Percentiles rank a stretch among this genome's conserved stretches.
These are phyloP conservation scores for Eutrigla gurnardus DNA, from an alignment of 2,797 vertebrate species.

Conservation along the genomic window DNA sequence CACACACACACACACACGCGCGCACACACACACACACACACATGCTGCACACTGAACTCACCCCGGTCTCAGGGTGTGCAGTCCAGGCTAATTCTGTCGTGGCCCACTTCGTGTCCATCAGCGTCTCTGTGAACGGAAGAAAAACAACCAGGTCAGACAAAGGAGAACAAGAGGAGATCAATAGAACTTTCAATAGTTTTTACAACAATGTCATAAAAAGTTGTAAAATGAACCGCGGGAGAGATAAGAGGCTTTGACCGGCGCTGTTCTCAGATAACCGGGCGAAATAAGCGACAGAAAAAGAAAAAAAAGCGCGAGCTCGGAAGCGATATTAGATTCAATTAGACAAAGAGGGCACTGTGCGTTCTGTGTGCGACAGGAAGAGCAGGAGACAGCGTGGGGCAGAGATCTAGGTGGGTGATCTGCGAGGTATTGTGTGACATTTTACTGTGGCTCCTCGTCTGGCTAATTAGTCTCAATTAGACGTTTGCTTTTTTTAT, in stretches of 20 bases:
- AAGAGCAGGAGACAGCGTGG: slow-evolving; percentile 21
- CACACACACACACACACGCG: background rate
- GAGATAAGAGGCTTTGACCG: slow-evolving; percentile 49
- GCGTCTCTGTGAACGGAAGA: slow-evolving; percentile 88
- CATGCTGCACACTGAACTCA: slow-evolving; percentile 78
- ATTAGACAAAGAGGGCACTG: slow-evolving; percentile 46
- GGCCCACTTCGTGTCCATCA: slow-evolving; percentile 99
- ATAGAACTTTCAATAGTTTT: slow-evolving; percentile 64
- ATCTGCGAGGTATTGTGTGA: slow-evolving; percentile 65
- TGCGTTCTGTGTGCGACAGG: slow-evolving; percentile 21
- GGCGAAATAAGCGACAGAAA: slow-evolving; percentile 15
- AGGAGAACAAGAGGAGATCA: slow-evolving; percentile 46
- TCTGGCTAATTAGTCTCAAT: slow-evolving; percentile 79
- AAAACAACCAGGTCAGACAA: slow-evolving; percentile 60
- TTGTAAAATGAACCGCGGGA: slow-evolving; percentile 23
- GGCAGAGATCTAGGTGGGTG: slow-evolving; percentile 49
- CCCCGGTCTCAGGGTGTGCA: slow-evolving; percentile 95
- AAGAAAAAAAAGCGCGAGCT: slow-evolving; percentile 18
- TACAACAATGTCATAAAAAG: slow-evolving; percentile 69
- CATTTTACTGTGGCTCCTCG: slow-evolving; percentile 70
- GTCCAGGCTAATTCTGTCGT: slow-evolving; percentile 98
- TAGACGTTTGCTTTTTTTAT: slow-evolving; percentile 70
- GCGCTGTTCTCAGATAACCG: slow-evolving; percentile 44
- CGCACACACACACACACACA: slow-evolving; percentile 16
- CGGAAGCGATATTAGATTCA: slow-evolving; percentile 28